These are phyloP conservation scores for Didymodactylos carnosus DNA, from an alignment of 2,888 invertebrate genomes.

Conservation along the genomic window DNA sequence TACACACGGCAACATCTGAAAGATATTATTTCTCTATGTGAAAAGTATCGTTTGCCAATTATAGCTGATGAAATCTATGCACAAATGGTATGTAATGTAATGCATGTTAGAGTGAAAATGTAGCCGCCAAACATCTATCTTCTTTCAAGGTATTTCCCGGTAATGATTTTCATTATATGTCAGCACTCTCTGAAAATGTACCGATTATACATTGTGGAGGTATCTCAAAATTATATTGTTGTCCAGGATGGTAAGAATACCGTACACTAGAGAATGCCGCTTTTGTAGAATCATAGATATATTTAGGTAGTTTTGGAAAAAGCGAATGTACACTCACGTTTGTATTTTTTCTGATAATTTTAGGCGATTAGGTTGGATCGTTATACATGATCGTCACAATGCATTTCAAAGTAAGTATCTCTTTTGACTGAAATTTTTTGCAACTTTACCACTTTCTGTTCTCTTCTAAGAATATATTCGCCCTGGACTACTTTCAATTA, in stretches of 20 bases:
- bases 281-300: too few species aligned
- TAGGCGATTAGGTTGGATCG: slow-evolving; percentile 88
- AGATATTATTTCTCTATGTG: slow-evolving; percentile 59
- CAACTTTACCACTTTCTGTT: not conserved
- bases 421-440: not conserved
- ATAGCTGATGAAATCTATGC: slow-evolving; percentile 98
- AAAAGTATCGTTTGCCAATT: slow-evolving; percentile 60
- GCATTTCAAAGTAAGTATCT: slow-evolving; percentile 36
- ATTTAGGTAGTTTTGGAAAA: too few species aligned
- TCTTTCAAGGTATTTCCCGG: slow-evolving; percentile 45
- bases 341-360: too few species aligned
- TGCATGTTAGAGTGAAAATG: too few species aligned
- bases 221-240: slow-evolving; percentile 72
- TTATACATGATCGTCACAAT: slow-evolving; percentile 63
- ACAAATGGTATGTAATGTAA: slow-evolving; percentile 47
- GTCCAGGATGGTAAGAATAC: slow-evolving; percentile 98
- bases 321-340: too few species aligned
- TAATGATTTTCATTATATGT: slow-evolving; percentile 56
- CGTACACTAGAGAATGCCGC: too few species aligned
- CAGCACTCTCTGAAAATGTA: slow-evolving; percentile 61
- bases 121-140: too few species aligned
- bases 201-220: slow-evolving; percentile 84
- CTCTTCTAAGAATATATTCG: slow-evolving; percentile 28
- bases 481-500: slow-evolving; percentile 45
- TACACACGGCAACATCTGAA: slow-evolving; percentile 58